phyloP scores from a whole-genome alignment of 1,140 invertebrate species.

The Pristionchus pacificus region DNA sequence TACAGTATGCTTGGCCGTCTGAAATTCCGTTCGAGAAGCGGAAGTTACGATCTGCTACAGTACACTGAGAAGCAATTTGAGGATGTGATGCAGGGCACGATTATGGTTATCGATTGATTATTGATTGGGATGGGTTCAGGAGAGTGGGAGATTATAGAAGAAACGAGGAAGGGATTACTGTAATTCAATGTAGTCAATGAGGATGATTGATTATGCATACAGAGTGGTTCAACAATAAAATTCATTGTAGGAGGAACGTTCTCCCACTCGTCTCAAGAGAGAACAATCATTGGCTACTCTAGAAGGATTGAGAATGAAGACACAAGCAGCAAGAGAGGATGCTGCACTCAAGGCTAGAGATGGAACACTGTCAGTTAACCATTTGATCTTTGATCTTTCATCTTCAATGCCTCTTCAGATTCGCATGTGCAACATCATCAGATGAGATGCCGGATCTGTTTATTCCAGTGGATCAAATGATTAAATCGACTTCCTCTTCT shows the following conservation, averaged over 20 bases:
- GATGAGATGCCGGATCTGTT: conserved; percentile 40
- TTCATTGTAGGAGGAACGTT: conserved; percentile 21
- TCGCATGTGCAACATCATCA: conserved; percentile 32
- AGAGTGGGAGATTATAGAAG: no score
- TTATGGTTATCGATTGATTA: no score
- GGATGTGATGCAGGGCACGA: no score
- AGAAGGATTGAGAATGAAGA: conserved; percentile 44
- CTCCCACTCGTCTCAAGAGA: conserved; percentile 44
- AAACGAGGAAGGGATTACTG: no score
- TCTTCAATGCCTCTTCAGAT: conserved; percentile 14
- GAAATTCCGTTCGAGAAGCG: background rate
- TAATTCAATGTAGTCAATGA: no score
- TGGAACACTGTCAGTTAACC: conserved; percentile 19
- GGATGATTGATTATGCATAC: no score
- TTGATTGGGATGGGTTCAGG: no score
- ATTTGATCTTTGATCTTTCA: background rate
- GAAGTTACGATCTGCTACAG: background rate
- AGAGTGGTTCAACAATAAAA: background rate
- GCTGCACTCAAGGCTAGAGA: conserved; percentile 8
- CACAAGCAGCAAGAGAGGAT: conserved; percentile 47
- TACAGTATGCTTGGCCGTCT: background rate
- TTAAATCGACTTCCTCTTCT: background rate
- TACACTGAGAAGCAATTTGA: no score
- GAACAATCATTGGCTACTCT: conserved; percentile 51
- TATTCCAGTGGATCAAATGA: conserved; percentile 31